Evolutionary conservation across 2,797 vertebrate genomes (phyloP), one percentile per base, ranked within the genome.

Genomic region (Nasua narica): DNA sequence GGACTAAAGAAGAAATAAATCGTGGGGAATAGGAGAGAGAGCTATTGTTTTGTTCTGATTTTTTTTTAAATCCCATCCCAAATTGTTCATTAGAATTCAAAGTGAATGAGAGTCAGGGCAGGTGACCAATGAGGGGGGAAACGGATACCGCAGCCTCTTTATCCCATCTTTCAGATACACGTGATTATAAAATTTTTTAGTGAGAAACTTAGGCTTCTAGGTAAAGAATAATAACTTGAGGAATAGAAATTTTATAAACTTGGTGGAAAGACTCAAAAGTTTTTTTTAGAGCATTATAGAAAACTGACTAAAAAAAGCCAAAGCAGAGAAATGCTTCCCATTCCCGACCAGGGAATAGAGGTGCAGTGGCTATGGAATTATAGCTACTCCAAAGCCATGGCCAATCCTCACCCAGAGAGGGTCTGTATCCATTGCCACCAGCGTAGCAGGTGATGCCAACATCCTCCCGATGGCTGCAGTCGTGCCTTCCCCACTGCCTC

Each of bases 401-500:
- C 16, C 19, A 15, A 15, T 84, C 70, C 98, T 99, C 99, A 99
- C 99, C 99, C 1, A 98, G 95, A 7, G 98, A 98, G 35, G 98
- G 91, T 88, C 97, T 98, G 11, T 99, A 98, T 98, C 98, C 98
- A 10, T 98, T 96, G 0, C 95, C 98, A 4, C 99, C 98, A 10
- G 98, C 98, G 79, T 98, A 98, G 98, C 99, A 99, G 72, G 98
- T 92, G 23, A 99, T 96, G 60, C 98, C 98, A 84, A 99, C 98
- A 3, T 99, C 99, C 97, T 99, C 99, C 21, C 98, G 97, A 83
- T 99, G 99, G 92, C 98, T 99, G 98, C 99, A 99, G 98, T 99
- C 99, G 0, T 99, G 99, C 82, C 96, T 98, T 81, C 99, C 99
- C 99, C 99, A 99, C 74, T 99, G 99, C 87, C 98, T 98, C 96